Percentiles rank a stretch among this genome's conserved stretches.
phyloP scores from a whole-genome alignment of 2,113 vertebrate species.

The Planiliza haematocheilus region DNA sequence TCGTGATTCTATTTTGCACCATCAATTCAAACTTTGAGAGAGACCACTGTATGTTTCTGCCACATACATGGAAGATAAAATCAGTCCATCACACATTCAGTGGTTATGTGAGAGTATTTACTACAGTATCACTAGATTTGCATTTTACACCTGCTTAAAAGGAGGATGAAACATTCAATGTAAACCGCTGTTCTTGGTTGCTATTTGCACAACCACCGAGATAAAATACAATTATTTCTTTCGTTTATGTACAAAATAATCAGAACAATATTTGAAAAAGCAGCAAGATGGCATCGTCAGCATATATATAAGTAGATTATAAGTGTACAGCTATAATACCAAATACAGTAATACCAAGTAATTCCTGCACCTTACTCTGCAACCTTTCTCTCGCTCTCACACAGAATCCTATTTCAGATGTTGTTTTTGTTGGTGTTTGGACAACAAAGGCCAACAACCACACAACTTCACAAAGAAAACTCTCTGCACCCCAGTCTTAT shows the following conservation, averaged over 20 bases:
- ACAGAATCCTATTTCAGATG: neutral
- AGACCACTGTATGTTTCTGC: constrained; percentile 2
- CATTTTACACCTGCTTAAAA: no score
- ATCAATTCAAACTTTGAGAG: constrained; percentile 19
- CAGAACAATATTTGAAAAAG: no score
- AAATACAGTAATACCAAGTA: no score
- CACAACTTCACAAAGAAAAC: neutral
- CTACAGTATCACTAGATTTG: neutral
- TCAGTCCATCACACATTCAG: constrained; percentile 19
- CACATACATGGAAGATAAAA: constrained; percentile 12
- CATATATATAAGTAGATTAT: no score
- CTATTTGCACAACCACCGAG: no score
- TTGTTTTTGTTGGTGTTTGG: neutral
- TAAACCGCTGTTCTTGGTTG: no score
- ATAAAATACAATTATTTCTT: no score
- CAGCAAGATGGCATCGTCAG: no score
- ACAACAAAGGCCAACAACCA: neutral
- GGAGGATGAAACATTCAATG: no score
- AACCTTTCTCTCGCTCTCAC: neutral
- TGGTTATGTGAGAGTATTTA: neutral
- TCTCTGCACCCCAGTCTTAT: neutral
- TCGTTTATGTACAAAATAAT: no score
- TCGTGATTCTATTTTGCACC: constrained; percentile 36
- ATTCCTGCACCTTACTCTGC: no score
- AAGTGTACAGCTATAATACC: no score